phyloP scores from a whole-genome alignment of 2,113 vertebrate genomes.

The Hepsetus odoe region DNA sequence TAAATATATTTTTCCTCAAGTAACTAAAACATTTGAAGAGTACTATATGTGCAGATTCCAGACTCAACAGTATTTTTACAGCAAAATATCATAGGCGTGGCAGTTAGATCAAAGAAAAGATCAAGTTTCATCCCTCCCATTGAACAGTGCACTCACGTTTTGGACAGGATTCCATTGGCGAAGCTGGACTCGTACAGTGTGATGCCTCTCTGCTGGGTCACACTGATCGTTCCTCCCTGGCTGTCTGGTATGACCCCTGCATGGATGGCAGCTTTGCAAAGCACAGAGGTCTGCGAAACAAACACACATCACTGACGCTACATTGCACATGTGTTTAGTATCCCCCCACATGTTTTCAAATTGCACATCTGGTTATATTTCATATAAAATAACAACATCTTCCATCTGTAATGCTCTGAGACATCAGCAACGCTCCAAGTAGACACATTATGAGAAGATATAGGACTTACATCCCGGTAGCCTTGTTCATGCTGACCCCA shows the following conservation, averaged over 20 bases:
- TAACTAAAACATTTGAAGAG: too few relatives aligned
- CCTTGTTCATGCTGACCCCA: slow-evolving; percentile 82
- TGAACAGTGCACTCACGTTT: slow-evolving; percentile 72
- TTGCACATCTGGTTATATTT: too few relatives aligned
- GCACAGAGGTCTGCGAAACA: slow-evolving; percentile 79
- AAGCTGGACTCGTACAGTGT: slow-evolving; percentile 82
- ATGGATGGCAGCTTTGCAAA: slow-evolving; percentile 85
- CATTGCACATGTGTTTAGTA: neutral
- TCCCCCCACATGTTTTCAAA: neutral
- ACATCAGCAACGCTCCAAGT: too few relatives aligned
- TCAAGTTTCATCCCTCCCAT: neutral
- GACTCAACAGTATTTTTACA: too few relatives aligned
- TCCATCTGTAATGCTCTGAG: neutral
- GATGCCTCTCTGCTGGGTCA: slow-evolving; percentile 78
- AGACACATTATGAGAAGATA: neutral
- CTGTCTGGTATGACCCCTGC: slow-evolving; percentile 78
- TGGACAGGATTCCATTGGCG: slow-evolving; percentile 83
- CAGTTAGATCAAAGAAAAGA: too few relatives aligned
- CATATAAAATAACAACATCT: neutral
- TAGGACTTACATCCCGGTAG: slow-evolving; percentile 84
- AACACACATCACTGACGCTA: neutral
- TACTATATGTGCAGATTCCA: too few relatives aligned
- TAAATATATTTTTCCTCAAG: too few relatives aligned
- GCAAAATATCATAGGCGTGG: too few relatives aligned
- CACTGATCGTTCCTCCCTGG: slow-evolving; percentile 76